A percentile compares a stretch with the other conserved stretches of the same genome.
phyloP scores from a whole-genome alignment of 1,140 invertebrate species.

The Micrasema longulum region DNA sequence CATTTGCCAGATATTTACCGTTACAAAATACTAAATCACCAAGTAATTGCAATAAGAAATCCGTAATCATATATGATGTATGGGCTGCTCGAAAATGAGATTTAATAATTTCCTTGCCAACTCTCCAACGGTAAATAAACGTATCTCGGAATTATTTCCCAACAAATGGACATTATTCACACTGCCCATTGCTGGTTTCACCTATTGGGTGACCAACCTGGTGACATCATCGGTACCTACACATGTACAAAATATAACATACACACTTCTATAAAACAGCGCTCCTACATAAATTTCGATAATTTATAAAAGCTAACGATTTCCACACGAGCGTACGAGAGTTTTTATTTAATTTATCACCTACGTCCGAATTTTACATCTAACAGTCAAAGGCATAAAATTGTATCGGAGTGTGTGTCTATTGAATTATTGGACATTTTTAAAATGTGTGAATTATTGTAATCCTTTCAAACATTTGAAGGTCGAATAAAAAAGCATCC shows the following conservation, averaged over 20 bases:
- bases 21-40: conserved; percentile 20
- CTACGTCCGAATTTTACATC: background rate
- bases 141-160: background rate
- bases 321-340: background rate
- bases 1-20: background rate
- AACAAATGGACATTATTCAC: conserved; percentile 7
- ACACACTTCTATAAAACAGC: background rate
- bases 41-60: conserved; percentile 1
- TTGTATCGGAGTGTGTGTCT: conserved; percentile 3
- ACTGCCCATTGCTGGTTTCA: background rate
- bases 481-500: background rate
- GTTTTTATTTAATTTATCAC: conserved; percentile 25
- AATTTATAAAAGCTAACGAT: conserved; percentile 26
- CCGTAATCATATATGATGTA: conserved; percentile 14
- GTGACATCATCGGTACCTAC: background rate
- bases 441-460: conserved; percentile 20
- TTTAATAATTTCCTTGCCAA: conserved; percentile 5
- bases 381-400: conserved; percentile 1
- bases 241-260: no score
- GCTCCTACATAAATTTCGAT: conserved; percentile 20
- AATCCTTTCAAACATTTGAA: background rate
- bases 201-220: background rate
- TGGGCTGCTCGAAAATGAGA: conserved; percentile 1
- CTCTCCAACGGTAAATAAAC: background rate
- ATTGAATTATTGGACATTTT: conserved; percentile 25